Conservation (phyloP, 2,797 vertebrate genomes). For the Emys orbicularis region DNA sequence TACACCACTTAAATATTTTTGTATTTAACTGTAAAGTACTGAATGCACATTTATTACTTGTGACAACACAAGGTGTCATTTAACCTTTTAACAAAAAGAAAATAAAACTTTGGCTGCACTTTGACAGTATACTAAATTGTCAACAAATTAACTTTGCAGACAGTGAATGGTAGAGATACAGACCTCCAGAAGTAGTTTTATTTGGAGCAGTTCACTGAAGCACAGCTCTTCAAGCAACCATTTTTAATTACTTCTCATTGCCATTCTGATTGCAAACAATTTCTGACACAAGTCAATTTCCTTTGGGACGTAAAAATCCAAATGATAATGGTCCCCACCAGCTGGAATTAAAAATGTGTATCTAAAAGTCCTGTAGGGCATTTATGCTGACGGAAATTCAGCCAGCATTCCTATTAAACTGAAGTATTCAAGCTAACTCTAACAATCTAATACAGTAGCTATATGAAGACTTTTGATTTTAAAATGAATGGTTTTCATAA, state of each 20-base stretch:
- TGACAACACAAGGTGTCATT: neutral
- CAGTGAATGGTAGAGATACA: neutral
- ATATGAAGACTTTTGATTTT: constrained; percentile 8
- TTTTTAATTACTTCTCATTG: constrained; percentile 84
- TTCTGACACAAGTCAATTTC: constrained; percentile 75
- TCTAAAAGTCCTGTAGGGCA: constrained; percentile 41
- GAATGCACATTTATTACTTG: neutral
- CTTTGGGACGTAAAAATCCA: constrained; percentile 69
- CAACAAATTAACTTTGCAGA: neutral
- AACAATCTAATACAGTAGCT: neutral
- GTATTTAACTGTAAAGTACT: neutral
- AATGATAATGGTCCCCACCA: constrained; percentile 44
- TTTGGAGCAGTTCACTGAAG: constrained; percentile 76
- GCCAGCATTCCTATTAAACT: constrained; percentile 19
- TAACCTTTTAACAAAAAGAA: neutral
- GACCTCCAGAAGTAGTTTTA: constrained; percentile 20
- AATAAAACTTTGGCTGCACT: neutral
- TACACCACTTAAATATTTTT: neutral
- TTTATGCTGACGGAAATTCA: constrained; percentile 34
- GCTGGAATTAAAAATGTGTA: constrained; percentile 66
- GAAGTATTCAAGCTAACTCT: neutral
- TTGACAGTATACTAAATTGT: neutral
- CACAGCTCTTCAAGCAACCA: constrained; percentile 72
- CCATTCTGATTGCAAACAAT: constrained; percentile 67
- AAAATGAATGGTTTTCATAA: constrained; percentile 1